Evolutionary conservation across 2,888 invertebrate genomes (phyloP), one percentile per base, ranked within the genome.

Genomic region (Alloplasta piceator): DNA sequence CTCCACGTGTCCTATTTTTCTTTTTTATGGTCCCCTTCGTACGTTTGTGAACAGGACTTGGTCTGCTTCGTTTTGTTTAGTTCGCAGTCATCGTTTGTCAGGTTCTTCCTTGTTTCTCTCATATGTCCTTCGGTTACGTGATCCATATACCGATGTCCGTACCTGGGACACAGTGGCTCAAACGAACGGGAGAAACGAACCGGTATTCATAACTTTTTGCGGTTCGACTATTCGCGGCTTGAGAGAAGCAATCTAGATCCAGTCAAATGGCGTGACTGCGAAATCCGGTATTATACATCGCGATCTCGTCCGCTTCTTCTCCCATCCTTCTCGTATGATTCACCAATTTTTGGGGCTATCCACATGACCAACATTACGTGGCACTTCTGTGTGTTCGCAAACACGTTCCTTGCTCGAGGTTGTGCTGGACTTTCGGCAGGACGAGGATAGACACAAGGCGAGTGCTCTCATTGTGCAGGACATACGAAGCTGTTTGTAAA

Each of bases 241-340:
- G 74, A 71, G 81, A 85, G 82, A 83, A 77, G 82, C 85, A 85
- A 87, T 87, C 87, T 86, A 83, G 86, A 84, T 84, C 84, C 87
- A 87, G 88, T 89, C 87, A 87, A 88, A 87, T 84, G 83, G 85
- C 86, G 82, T 87, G 87, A 88, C 87, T 89, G 85, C 87, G 86
- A 87, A 88, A 89, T 88, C 87, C 87, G 86, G 86, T 86, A 61
- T 82, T 60, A 68, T 67, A 68, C 78, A 78, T 74, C 74, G 82
- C 75, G 68, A 56, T 67, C 55, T 77, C 70, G 63, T 70, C 36
- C 52, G 43, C 67, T 60, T 67, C 73, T 68, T 56, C n/a, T 56
- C 39, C 26, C 26, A 26, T 26, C 26, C 26, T 67, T 63, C 60
- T 58, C 46, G 26, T 26, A 46, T 78, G 71, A 66, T 48, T 74